Percentiles rank a stretch among this genome's conserved stretches.
phyloP scores from a whole-genome alignment of 2,888 invertebrate species.

The Polymixis lichenea region DNA sequence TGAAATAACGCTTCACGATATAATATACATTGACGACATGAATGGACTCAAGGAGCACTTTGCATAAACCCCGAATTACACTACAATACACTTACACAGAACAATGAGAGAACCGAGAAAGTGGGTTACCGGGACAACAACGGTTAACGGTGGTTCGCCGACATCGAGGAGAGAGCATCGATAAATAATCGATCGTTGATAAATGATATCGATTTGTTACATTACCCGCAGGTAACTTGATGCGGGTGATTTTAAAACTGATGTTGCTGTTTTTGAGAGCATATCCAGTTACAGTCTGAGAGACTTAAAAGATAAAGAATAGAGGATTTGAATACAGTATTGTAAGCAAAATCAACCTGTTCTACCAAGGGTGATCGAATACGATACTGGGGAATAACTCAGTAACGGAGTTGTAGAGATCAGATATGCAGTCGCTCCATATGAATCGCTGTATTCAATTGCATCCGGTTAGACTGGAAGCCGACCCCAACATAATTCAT shows the following conservation, averaged over 20 bases:
- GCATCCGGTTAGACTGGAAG: no score
- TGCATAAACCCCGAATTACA: conserved; percentile 32
- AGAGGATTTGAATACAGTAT: not conserved
- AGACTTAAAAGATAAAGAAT: not conserved
- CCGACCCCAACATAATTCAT: no score
- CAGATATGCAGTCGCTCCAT: no score
- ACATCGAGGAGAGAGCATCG: conserved; percentile 58
- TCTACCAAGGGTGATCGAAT: no score
- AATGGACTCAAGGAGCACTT: conserved; percentile 13
- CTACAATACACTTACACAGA: conserved; percentile 40
- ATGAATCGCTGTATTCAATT: no score
- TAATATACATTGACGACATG: not conserved
- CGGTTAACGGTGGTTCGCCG: conserved; percentile 61
- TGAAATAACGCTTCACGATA: not conserved
- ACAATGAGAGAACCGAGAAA: conserved; percentile 67
- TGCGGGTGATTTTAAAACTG: conserved; percentile 10
- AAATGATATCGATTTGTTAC: conserved; percentile 53
- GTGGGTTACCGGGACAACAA: conserved; percentile 68
- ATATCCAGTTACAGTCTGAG: not conserved
- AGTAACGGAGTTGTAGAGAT: no score
- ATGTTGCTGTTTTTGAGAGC: conserved; percentile 1
- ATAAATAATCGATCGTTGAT: conserved; percentile 63
- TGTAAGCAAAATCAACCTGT: not conserved
- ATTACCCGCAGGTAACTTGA: conserved; percentile 21
- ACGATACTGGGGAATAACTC: no score